Evolutionary conservation across 2,797 vertebrate species (phyloP).

Genomic region (Myotis pilosus): DNA sequence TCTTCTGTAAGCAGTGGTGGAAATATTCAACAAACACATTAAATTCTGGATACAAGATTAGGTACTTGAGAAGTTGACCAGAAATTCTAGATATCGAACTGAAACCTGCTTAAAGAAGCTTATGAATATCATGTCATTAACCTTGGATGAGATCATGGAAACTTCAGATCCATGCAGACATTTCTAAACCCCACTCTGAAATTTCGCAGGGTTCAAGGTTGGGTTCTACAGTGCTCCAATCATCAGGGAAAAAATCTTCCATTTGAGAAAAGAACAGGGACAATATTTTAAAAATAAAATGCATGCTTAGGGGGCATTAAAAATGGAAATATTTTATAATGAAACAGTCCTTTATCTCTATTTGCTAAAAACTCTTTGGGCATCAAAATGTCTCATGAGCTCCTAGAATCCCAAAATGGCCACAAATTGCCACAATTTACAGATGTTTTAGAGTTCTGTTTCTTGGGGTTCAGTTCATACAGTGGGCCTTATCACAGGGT

Average conservation of each 20-base stretch:
- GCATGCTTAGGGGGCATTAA: not conserved
- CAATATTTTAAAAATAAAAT: conserved; percentile 5
- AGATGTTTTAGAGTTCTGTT: not conserved
- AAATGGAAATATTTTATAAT: conserved; percentile 30
- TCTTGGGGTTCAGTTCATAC: not conserved
- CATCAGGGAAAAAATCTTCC: not conserved
- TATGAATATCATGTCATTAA: not conserved
- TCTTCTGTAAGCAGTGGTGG: not conserved
- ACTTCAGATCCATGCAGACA: not conserved
- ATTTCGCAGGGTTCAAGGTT: not conserved
- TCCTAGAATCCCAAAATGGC: not conserved
- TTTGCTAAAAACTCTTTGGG: not conserved
- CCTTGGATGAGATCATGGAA: not conserved
- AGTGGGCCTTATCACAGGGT: not conserved
- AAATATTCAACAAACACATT: not conserved
- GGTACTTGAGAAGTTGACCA: not conserved
- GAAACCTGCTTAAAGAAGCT: not conserved
- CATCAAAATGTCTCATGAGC: conserved; percentile 15
- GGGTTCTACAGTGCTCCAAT: not conserved
- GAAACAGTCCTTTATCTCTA: not conserved
- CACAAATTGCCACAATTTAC: not conserved
- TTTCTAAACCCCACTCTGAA: not conserved
- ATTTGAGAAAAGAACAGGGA: not conserved
- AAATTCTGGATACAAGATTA: not conserved
- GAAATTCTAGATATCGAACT: not conserved